Base-by-base conservation (phyloP, 2,888 invertebrate genomes). In the Caenorhabditis sp. region DNA sequence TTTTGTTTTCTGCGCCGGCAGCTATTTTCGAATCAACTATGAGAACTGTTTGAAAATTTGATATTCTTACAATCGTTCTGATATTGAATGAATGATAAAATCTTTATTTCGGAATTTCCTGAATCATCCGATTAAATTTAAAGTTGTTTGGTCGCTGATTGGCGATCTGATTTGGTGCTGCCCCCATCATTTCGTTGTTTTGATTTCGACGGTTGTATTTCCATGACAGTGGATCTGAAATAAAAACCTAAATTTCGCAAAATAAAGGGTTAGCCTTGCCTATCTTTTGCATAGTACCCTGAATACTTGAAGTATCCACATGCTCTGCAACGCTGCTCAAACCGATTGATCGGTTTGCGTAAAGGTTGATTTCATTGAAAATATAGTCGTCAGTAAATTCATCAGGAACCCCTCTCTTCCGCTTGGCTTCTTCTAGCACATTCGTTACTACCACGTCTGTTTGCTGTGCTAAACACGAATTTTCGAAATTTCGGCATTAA, bases 351-450 rank as follows among this genome's bases (percentile, higher is more conserved):
- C 82, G 47, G 6, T 58, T 76, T 28, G 77, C 74, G 26, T 86
- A 88, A 10, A 80, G 70, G 38, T 84, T 76, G n/a, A 88, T 85
- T 75, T 88, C 88, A 31, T 83, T 81, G 10, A 88, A 85, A 44
- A 88, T 86, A 47, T 87, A 85, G 41, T 85, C 86, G 44, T 88
- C 88, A 8, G 85, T 73, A 3, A 86, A 63, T 6, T 83, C 79
- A 64, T 84, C 80, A 6, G 83, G 83, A 22, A 84, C 61, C 0
- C 73, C 73, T 14, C 74, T n/a, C 47, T 58, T 80, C 24, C 41
- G 24, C 26, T 51, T 66, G 16, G 19, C 16, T 12, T 80, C 73
- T 0, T 80, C 80, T 24, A 26, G 5, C 24, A 16, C 3, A 12
- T 12, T 35, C 5, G 68, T 16, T 6, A 54, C 56, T 14, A 19